Evolutionary conservation across 1,140 invertebrate genomes (phyloP).

Genomic region (Nylanderia fulva): DNA sequence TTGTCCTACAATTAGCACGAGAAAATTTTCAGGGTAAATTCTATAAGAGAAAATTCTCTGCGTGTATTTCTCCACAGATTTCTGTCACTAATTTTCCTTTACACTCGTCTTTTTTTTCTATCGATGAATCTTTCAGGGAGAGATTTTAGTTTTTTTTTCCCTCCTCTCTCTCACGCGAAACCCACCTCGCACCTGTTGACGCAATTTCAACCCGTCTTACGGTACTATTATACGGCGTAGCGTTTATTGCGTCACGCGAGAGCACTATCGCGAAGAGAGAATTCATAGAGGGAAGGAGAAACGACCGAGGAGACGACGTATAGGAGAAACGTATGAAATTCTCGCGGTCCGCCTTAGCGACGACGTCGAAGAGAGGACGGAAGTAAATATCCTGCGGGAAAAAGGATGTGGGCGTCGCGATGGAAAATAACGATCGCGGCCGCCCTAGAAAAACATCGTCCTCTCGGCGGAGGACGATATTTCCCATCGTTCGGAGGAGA

Average conservation of each 20-base stretch:
- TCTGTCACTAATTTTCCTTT: neutral
- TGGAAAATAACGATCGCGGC: constrained; percentile 71
- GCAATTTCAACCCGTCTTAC: constrained; percentile 37
- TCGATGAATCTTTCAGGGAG: neutral
- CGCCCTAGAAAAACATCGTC: constrained; percentile 65
- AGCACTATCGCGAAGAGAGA: constrained; percentile 43
- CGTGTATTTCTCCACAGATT: neutral
- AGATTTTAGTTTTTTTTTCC: neutral
- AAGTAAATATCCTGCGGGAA: constrained; percentile 70
- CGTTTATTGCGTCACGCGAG: constrained; percentile 68
- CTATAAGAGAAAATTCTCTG: no score
- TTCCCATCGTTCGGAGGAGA: neutral
- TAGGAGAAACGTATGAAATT: constrained; percentile 65
- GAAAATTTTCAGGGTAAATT: no score
- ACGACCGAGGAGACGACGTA: constrained; percentile 32
- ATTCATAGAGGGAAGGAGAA: constrained; percentile 54
- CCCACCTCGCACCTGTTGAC: constrained; percentile 27
- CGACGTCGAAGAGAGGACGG: constrained; percentile 26
- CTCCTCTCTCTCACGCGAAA: neutral
- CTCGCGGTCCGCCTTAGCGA: constrained; percentile 30
- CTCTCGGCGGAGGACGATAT: constrained; percentile 15
- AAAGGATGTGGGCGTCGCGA: constrained; percentile 39
- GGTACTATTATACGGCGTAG: neutral
- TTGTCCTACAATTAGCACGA: no score
- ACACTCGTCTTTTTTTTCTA: neutral